Evolutionary conservation across 2,797 vertebrate genomes (phyloP), one percentile per base, ranked within the genome.

Genomic region (Botia kubotai): DNA sequence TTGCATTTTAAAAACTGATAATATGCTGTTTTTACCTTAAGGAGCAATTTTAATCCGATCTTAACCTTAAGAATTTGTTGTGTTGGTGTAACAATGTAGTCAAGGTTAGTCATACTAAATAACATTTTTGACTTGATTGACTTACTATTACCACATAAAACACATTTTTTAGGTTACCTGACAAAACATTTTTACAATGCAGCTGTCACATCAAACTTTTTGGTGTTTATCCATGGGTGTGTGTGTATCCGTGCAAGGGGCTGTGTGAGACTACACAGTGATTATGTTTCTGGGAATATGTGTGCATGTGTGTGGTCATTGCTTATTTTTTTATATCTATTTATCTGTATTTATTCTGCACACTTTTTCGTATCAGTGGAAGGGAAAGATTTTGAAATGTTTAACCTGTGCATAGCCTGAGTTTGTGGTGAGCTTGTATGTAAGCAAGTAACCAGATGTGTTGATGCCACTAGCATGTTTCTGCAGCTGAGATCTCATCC

Each of bases 321-420:
- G 29, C 8, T 55, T 33, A 52, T 67, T 63, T 39, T 12, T 67
- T 33, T 29, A 39, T 52, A 26, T 66, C 12, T 55, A 16, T 23
- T 21, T 10, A 68, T 57, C 75, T 76, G 33, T 57, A 43, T 4
- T 76, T 10, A 57, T 57, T 48, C 21, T 46, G 50, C 36, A 46
- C 16, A 57, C 17, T 19, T 16, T 39, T 12, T 23, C 70, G 68
- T 70, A 74, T 80, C 39, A 80, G 29, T n/a, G 68, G 65, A 86
- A 82, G 85, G 74, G 48, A 50, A 29, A 79, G 58, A 81, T 84
- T 84, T 75, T 43, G 33, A 39, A 79, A 88, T 78, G 74, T 80
- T 81, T 82, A 87, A 82, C 88, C 87, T 79, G 48, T 60, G 46
- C 63, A 79, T 81, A 74, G 75, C 63, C 81, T n/a, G 26, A 71